Base-by-base conservation (phyloP, 2,888 invertebrate genomes). In the Plebejus anna region DNA sequence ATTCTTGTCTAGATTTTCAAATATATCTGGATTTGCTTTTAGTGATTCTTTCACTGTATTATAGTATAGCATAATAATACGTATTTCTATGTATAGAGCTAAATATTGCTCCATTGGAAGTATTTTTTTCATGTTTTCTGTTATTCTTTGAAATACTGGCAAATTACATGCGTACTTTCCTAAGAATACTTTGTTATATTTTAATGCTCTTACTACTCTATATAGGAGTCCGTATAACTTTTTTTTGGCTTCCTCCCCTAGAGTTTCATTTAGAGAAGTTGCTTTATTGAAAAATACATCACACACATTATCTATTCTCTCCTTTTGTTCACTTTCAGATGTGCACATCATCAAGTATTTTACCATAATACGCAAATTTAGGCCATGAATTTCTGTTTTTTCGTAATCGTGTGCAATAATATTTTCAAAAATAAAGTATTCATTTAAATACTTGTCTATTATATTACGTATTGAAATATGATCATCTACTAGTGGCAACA, bases 31-130 rank as follows among this genome's bases (percentile, higher is more conserved):
- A 42, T 81, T 81, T 11, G 84, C 80, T 78, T 83, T 82, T 2
- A 84, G 77, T 38, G 83, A 80, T 70, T 86, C 83, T 59, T 84
- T 82, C 7, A 90, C 81, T 1, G 89, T 80, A 79, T 87, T 89
- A 72, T 80, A 87, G 79, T 86, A 90, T 36, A 88, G 79, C 86
- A 89, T 89, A 0, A 83, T 88, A 22, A 88, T 79, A 79, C 90
- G 87, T 72, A 90, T 78, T 5, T 80, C 75, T 0, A 82, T 83
- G 77, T 87, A 88, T 38, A 75, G 79, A 0, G 80, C 75, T 47
- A 90, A 88, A 78, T 87, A 78, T 76, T 82, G 77, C 57, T 88
- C 86, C 51, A 86, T 81, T 0, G 87, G 85, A 75, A 90, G 78
- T 32, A 86, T 76, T 7, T 77, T 82, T 7, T 83, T 82, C 80